These are phyloP conservation scores for Aeoliscus strigatus DNA, from an alignment of 2,797 vertebrate genomes.

Conservation along the genomic window DNA sequence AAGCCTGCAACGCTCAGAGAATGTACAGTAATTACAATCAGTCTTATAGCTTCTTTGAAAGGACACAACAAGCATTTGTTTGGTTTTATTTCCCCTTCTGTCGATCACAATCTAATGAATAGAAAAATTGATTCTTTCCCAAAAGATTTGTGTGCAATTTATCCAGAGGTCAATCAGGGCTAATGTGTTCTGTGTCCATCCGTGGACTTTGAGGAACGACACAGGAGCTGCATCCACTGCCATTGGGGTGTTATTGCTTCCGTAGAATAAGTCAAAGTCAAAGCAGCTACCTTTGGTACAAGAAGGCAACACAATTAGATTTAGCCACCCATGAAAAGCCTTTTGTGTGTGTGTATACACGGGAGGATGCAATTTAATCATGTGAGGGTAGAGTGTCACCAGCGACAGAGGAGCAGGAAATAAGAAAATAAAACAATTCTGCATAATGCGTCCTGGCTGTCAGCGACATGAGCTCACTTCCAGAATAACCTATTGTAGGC, in stretches of 20 bases:
- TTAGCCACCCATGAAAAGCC: conserved; percentile 64
- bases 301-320: conserved; percentile 62
- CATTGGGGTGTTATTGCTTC: conserved; percentile 34
- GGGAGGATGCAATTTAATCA: conserved; percentile 62
- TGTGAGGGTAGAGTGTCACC: conserved; percentile 21
- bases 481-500: conserved; percentile 36
- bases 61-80: too few species aligned
- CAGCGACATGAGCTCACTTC: conserved; percentile 15
- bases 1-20: conserved; percentile 39
- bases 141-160: conserved; percentile 29
- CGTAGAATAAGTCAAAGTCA: conserved; percentile 62
- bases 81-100: too few species aligned
- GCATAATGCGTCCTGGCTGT: conserved; percentile 28
- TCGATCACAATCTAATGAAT: too few species aligned
- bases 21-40: conserved; percentile 63
- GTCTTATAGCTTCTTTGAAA: too few species aligned
- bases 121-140: too few species aligned
- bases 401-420: conserved; percentile 12
- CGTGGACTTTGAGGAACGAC: too few species aligned
- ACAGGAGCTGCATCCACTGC: conserved; percentile 28
- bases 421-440: conserved; percentile 26
- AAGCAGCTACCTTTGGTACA: conserved; percentile 54
- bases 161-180: conserved; percentile 50
- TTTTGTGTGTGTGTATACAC: conserved; percentile 51
- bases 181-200: conserved; percentile 50